phyloP scores from a whole-genome alignment of 2,113 vertebrate genomes.

The Syngnathus typhle region DNA sequence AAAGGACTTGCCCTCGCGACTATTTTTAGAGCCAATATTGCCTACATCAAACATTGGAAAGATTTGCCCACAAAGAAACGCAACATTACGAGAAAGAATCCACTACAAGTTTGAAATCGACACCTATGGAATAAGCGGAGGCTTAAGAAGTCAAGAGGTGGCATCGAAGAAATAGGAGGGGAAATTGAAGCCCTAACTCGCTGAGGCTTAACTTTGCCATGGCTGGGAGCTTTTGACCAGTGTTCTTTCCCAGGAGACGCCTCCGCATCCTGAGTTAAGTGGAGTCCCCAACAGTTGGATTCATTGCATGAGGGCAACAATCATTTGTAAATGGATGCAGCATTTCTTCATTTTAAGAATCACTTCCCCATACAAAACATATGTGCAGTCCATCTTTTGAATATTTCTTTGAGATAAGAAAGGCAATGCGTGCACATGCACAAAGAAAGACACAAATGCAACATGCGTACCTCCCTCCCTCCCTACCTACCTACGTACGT shows the following conservation, averaged over 20 bases:
- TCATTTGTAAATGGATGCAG: slow-evolving; percentile 48
- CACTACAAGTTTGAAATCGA: slow-evolving; percentile 57
- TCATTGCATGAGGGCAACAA: slow-evolving; percentile 31
- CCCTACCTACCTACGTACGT: no score
- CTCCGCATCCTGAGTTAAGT: slow-evolving; percentile 32
- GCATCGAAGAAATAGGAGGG: slow-evolving; percentile 47
- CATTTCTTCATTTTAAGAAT: slow-evolving; percentile 43
- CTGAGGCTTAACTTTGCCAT: slow-evolving; percentile 47
- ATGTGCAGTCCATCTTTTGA: slow-evolving; percentile 30
- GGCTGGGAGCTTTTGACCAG: slow-evolving; percentile 34
- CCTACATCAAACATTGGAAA: slow-evolving; percentile 57
- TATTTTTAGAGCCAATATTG: slow-evolving; percentile 32
- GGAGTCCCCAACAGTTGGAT: slow-evolving; percentile 29
- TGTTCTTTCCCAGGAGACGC: slow-evolving; percentile 30
- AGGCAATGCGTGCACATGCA: slow-evolving; percentile 73
- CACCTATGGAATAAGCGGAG: slow-evolving; percentile 49
- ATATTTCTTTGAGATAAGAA: slow-evolving; percentile 48
- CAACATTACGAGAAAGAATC: slow-evolving; percentile 53
- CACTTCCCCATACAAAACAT: slow-evolving; percentile 56
- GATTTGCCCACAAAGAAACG: slow-evolving; percentile 48
- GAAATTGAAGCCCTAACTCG: slow-evolving; percentile 56
- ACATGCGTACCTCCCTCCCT: slow-evolving; percentile 54
- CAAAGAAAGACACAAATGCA: slow-evolving; percentile 63
- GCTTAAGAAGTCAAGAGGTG: slow-evolving; percentile 43
- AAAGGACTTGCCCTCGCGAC: slow-evolving; percentile 63